Evolutionary conservation across 2,888 invertebrate genomes (phyloP).

Genomic region (Ophion costatus): DNA sequence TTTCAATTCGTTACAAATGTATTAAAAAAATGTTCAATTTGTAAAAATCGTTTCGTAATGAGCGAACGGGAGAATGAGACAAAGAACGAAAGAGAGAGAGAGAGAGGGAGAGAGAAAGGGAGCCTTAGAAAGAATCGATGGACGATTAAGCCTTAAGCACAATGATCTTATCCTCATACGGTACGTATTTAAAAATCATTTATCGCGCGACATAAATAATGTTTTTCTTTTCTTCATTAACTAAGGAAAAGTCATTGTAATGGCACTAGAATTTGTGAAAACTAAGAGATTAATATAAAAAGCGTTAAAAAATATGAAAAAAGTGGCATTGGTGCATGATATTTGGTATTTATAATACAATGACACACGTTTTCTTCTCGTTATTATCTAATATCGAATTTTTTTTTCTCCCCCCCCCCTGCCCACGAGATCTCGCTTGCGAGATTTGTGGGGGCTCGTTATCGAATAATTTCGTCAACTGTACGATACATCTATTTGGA

Average conservation of each 20-base stretch:
- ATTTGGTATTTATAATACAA: conserved; percentile 77
- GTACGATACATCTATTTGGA: conserved; percentile 10
- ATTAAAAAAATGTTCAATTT: conserved; percentile 17
- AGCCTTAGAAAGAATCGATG: conserved; percentile 21
- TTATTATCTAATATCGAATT: conserved; percentile 51
- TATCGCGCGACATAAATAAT: conserved; percentile 60
- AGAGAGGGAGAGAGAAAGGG: conserved; percentile 16
- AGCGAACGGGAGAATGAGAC: background rate
- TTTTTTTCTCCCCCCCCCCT: background rate
- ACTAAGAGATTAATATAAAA: conserved; percentile 16
- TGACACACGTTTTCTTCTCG: conserved; percentile 66
- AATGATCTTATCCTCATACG: conserved; percentile 34
- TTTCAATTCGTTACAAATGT: background rate
- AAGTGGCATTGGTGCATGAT: conserved; percentile 66
- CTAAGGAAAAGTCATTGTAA: conserved; percentile 46
- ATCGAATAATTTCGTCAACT: background rate
- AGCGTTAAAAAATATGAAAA: conserved; percentile 53
- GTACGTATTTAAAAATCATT: conserved; percentile 44
- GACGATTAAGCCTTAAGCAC: conserved; percentile 27
- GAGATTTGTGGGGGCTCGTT: background rate
- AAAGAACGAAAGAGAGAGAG: conserved; percentile 11
- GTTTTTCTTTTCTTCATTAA: background rate
- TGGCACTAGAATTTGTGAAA: conserved; percentile 58
- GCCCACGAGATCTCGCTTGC: conserved; percentile 10
- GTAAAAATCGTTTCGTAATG: background rate